Evolutionary conservation across 1,140 invertebrate genomes (phyloP), one percentile per base, ranked within the genome.

Genomic region (Magallana angulata): DNA sequence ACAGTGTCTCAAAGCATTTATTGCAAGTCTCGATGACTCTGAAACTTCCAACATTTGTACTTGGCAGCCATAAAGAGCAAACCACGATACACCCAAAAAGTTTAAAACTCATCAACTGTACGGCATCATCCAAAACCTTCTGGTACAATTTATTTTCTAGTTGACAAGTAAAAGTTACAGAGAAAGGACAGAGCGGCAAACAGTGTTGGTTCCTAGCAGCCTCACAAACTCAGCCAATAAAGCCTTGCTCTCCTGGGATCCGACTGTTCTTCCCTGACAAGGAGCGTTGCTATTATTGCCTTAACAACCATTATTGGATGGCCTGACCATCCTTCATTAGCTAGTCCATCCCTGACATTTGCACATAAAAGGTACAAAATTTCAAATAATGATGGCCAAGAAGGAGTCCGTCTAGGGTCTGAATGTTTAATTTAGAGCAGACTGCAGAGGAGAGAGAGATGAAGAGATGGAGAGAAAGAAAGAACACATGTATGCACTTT

Each of bases 291-390:
- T 76, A 76, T 76, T 76, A 30, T 11, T 12, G 68, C 24, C 12
- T 5, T 76, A 7, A 76, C 68, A 76, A 18, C 12, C 68, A 76
- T 76, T 76, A 76, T 76, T 76, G 68, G 68, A 30, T 76, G 68
- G 68, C 4, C 68, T 76, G 24, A 76, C 68, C 24, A 76, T 36
- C 24, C 68, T 12, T 76, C 68, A 76, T 76, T 76, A 30, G 24
- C 8, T 30, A 76, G 68, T 76, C 68, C 68, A 76, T 76, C 12
- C 12, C 68, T 30, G 24, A 76, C 11, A 76, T 30, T 12, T 48
- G 36, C 36, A 62, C 60, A 62, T 62, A 12, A 76, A 36, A 30
- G 68, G 24, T 18, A 24, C 24, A 76, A 76, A 24, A 36, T 76
- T 18, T 24, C 24, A 24, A 76, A 12, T 76, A 24, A 76, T 30